Percentiles rank a stretch among this genome's conserved stretches.
Conservation (phyloP, 2,888 invertebrate genomes). For the Ophion slaviceki region DNA sequence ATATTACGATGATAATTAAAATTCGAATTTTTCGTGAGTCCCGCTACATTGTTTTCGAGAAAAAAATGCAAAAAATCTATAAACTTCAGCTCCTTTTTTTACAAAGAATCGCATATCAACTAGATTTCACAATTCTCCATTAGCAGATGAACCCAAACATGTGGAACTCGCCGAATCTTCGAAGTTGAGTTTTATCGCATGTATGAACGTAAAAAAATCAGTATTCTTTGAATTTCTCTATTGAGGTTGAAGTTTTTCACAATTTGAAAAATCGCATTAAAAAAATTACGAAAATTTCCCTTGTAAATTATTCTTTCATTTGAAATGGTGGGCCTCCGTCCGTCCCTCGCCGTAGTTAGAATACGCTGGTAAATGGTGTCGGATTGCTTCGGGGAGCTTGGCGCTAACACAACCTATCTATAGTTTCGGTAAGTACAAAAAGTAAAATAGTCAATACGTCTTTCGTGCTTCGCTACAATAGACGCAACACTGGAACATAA, state of each 20-base stretch:
- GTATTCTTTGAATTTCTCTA: too few relatives aligned
- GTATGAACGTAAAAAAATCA: not conserved
- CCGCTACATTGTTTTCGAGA: too few relatives aligned
- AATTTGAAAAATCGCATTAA: not conserved
- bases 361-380: conserved; percentile 55
- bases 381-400: conserved; percentile 54
- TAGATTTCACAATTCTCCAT: too few relatives aligned
- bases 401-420: conserved; percentile 42
- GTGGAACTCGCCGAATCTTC: too few relatives aligned
- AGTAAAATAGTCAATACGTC: conserved; percentile 3
- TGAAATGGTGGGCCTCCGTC: conserved; percentile 15
- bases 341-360: conserved; percentile 35
- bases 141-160: not conserved
- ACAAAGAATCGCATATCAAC: too few relatives aligned
- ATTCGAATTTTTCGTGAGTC: too few relatives aligned
- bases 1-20: too few relatives aligned
- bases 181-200: too few relatives aligned
- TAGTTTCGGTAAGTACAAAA: conserved; percentile 54
- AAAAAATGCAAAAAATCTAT: too few relatives aligned
- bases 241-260: too few relatives aligned
- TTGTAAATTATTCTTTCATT: not conserved
- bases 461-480: not conserved
- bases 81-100: too few relatives aligned
- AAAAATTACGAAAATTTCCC: not conserved
- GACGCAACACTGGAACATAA: not conserved